Evolutionary conservation across 2,797 vertebrate species (phyloP), one percentile per base, ranked within the genome.

Genomic region (Bradypodion pumilum): DNA sequence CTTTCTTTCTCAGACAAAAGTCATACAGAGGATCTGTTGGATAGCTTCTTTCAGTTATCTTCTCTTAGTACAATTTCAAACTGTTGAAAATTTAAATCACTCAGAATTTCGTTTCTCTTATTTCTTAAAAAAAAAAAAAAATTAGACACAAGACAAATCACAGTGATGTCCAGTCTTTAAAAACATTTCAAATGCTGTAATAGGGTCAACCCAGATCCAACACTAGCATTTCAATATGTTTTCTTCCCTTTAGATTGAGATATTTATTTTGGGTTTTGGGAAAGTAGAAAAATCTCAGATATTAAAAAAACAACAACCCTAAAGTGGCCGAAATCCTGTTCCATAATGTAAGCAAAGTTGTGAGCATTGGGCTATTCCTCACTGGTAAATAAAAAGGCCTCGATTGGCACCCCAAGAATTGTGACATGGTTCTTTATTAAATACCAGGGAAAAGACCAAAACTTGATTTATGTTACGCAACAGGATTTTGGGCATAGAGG

Each of bases 41-140:
- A 80, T 0, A 83, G 7, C 27, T 85, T 87, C 37, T 75, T 52
- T 77, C 85, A 90, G 80, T 12, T 23, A 66, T 37, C 56, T 85
- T 81, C 27, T 56, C 49, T 66, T 52, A 69, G 0, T 29, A 83
- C 35, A 52, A 60, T 63, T 83, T 62, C 56, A 80, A 65, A 76
- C 29, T n/a, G 15, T 76, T 83, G 63, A 62, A n/a, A 56, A 0
- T 52, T 52, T 86, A 29, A 74, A 88, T 40, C 65, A 70, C 82
- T 84, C 69, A 93, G 42, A 81, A 88, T 76, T 12, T 52, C 40
- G 72, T 72, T 90, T 88, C n/a, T 44, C 7, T 74, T 25, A 29
- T 49, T 80, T 44, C 62, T 9, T n/a, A 68, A 78, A 35, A 52
- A 75, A 42, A 68, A 78, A 35, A 52, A 75, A 42, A 42, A 9